Conservation (phyloP, 2,113 vertebrate genomes). For the Plectropomus leopardus region DNA sequence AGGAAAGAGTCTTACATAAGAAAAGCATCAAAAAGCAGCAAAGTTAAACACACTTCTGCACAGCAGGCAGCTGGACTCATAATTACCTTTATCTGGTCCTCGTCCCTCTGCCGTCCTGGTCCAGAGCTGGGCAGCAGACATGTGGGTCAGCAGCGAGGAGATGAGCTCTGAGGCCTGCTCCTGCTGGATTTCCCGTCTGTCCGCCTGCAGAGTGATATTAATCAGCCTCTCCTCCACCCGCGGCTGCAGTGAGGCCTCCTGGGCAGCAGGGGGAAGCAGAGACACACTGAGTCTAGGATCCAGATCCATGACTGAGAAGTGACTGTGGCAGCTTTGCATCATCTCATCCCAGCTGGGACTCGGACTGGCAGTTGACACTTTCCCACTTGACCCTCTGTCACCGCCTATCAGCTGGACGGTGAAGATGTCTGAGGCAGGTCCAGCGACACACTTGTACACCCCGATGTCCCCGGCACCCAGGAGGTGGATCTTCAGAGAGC, state of each 20-base stretch:
- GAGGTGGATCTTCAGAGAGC: conserved; percentile 89
- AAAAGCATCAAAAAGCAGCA: too few species aligned
- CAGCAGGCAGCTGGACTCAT: conserved; percentile 4
- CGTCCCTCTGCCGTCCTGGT: conserved; percentile 65
- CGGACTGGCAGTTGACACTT: neutral
- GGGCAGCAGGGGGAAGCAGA: conserved; percentile 58
- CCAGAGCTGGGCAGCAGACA: conserved; percentile 79
- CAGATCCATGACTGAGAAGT: neutral
- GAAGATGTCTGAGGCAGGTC: conserved; percentile 84
- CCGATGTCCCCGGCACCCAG: conserved; percentile 86
- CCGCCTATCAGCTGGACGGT: conserved; percentile 91
- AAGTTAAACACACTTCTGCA: neutral
- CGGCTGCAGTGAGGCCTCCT: conserved; percentile 60
- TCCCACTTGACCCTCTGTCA: conserved; percentile 84
- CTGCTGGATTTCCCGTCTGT: conserved; percentile 85
- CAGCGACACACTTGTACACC: conserved; percentile 88
- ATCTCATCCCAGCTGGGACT: conserved; percentile 12
- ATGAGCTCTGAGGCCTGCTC: conserved; percentile 88
- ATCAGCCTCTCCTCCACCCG: conserved; percentile 84
- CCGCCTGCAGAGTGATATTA: conserved; percentile 89
- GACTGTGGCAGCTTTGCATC: conserved; percentile 29
- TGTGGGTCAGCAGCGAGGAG: conserved; percentile 85
- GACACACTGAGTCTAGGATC: neutral
- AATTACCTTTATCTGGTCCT: conserved; percentile 57
- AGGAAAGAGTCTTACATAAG: too few species aligned